Percentiles rank a stretch among this genome's conserved stretches.
These are phyloP conservation scores for Camponotus fellah DNA, from an alignment of 2,888 invertebrate genomes.

Conservation along the genomic window DNA sequence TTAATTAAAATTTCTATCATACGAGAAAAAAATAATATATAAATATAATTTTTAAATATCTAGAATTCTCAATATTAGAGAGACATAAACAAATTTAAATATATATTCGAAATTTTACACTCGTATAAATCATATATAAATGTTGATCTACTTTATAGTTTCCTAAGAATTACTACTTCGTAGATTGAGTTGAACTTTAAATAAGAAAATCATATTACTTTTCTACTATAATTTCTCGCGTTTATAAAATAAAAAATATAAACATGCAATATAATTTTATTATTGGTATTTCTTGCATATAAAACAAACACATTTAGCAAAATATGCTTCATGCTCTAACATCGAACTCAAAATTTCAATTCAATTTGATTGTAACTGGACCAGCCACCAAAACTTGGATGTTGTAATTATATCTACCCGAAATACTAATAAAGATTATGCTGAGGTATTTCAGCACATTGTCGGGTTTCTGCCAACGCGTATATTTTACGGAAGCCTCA, in stretches of 20 bases:
- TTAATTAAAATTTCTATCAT: neutral
- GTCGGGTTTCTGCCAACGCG: neutral
- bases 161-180: neutral
- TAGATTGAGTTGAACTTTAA: neutral
- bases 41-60: neutral
- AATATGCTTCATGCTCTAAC: neutral
- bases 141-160: neutral
- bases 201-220: neutral
- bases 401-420: neutral
- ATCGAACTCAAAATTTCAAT: neutral
- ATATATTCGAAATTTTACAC: neutral
- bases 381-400: neutral
- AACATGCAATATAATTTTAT: neutral
- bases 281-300: neutral
- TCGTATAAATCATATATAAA: neutral
- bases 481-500: slow-evolving; percentile 14
- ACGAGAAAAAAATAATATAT: neutral
- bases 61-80: neutral
- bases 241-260: neutral
- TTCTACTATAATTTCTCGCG: neutral
- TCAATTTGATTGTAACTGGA: neutral
- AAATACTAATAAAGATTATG: neutral
- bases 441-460: neutral
- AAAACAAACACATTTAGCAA: neutral
- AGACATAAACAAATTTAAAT: neutral